Percentiles rank a stretch among this genome's conserved stretches.
Conservation (phyloP, 2,888 invertebrate species). For the Drosophila phalerata region DNA sequence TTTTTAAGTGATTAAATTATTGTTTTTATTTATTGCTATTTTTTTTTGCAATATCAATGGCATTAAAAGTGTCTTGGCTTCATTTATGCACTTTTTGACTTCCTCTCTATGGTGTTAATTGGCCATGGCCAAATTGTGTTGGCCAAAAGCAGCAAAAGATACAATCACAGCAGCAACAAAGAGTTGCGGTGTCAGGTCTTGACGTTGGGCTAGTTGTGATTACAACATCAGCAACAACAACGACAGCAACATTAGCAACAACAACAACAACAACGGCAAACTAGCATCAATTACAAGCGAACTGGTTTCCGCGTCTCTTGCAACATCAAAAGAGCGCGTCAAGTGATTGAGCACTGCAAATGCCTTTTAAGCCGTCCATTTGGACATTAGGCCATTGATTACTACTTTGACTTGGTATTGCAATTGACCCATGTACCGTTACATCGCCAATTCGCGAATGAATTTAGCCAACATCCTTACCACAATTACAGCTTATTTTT, state of each 20-base stretch:
- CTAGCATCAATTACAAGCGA: conserved; percentile 65
- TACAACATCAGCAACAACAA: conserved; percentile 51
- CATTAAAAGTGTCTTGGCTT: conserved; percentile 21
- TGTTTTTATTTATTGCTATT: neutral
- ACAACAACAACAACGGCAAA: conserved; percentile 31
- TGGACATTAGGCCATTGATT: conserved; percentile 28
- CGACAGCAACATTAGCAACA: neutral
- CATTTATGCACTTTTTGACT: conserved; percentile 16
- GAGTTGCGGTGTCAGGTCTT: conserved; percentile 22
- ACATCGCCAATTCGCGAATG: conserved; percentile 26
- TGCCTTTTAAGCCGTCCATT: conserved; percentile 14
- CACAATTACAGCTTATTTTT: conserved; percentile 14
- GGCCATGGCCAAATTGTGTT: conserved; percentile 69
- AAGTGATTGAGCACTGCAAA: conserved; percentile 31
- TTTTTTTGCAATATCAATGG: conserved; percentile 13
- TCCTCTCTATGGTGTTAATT: conserved; percentile 66
- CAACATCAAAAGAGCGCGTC: conserved; percentile 57
- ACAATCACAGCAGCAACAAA: conserved; percentile 20
- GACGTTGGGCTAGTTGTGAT: conserved; percentile 54
- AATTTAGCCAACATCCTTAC: conserved; percentile 37
- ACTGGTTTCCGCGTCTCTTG: conserved; percentile 75
- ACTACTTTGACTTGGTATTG: conserved; percentile 5
- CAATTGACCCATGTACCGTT: conserved; percentile 41
- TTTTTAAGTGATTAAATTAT: conserved; percentile 8
- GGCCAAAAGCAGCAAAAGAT: conserved; percentile 24